Evolutionary conservation across 1,140 invertebrate species (phyloP).

Genomic region (Stegodyphus mimosarum): DNA sequence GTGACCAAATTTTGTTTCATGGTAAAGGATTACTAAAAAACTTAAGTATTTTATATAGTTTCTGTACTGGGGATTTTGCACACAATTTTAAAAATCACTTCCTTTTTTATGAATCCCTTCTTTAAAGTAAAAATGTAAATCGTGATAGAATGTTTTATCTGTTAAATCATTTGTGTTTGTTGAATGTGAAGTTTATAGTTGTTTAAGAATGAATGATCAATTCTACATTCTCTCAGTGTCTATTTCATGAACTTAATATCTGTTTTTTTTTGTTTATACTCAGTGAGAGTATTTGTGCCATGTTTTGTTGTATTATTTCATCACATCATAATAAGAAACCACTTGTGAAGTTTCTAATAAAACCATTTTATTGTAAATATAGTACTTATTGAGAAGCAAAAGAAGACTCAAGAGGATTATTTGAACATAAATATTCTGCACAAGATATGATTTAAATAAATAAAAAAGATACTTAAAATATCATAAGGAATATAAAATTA

Average conservation of each 20-base stretch:
- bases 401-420: too few relatives aligned
- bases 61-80: neutral
- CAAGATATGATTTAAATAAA: too few relatives aligned
- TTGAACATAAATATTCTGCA: too few relatives aligned
- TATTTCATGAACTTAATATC: neutral
- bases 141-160: slow-evolving; percentile 11
- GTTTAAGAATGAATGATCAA: slow-evolving; percentile 38
- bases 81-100: neutral
- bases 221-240: neutral
- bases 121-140: neutral
- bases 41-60: neutral
- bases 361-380: too few relatives aligned
- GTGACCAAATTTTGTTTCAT: neutral
- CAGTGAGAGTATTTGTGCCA: slow-evolving; percentile 48
- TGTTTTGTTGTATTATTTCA: slow-evolving; percentile 56
- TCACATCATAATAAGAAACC: neutral
- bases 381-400: too few relatives aligned
- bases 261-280: slow-evolving; percentile 13
- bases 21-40: too few relatives aligned
- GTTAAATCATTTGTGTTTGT: slow-evolving; percentile 27
- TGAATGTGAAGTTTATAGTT: slow-evolving; percentile 39
- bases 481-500: too few relatives aligned
- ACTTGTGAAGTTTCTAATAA: slow-evolving; percentile 1
- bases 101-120: neutral
- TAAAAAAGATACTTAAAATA: too few relatives aligned